Conservation (phyloP, 2,797 vertebrate genomes). For the Sebastes steindachneri region DNA sequence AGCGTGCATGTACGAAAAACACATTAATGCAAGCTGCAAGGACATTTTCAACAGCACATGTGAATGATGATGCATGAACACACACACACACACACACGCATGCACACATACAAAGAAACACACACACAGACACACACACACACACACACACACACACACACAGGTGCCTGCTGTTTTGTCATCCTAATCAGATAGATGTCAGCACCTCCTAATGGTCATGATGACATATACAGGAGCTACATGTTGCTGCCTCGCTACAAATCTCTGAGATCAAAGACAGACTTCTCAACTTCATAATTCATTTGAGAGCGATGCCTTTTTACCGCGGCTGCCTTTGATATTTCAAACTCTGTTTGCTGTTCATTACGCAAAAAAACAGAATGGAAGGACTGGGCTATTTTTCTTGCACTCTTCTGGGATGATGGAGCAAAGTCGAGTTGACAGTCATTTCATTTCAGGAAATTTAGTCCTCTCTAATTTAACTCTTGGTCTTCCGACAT, state of each 20-base stretch:
- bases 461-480: slow-evolving; percentile 82
- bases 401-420: slow-evolving; percentile 43
- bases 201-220: slow-evolving; percentile 59
- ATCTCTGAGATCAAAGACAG: slow-evolving; percentile 50
- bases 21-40: slow-evolving; percentile 44
- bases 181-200: slow-evolving; percentile 63
- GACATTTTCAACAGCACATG: slow-evolving; percentile 20
- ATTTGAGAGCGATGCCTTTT: slow-evolving; percentile 30
- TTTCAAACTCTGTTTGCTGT: slow-evolving; percentile 40
- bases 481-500: slow-evolving; percentile 90
- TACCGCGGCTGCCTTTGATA: slow-evolving; percentile 22
- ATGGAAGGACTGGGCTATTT: slow-evolving; percentile 11
- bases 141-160: slow-evolving; percentile 23
- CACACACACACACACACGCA: slow-evolving; percentile 43
- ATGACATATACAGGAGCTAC: slow-evolving; percentile 60
- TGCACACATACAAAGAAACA: slow-evolving; percentile 39
- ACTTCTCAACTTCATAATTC: slow-evolving; percentile 41
- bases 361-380: slow-evolving; percentile 23
- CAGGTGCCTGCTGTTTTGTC: slow-evolving; percentile 63
- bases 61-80: slow-evolving; percentile 9
- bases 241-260: slow-evolving; percentile 39
- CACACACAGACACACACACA: slow-evolving; percentile 24
- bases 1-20: slow-evolving; percentile 3
- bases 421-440: slow-evolving; percentile 65
- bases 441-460: slow-evolving; percentile 79